Conservation (phyloP, 2,888 invertebrate species). For the Sialis lutaria region DNA sequence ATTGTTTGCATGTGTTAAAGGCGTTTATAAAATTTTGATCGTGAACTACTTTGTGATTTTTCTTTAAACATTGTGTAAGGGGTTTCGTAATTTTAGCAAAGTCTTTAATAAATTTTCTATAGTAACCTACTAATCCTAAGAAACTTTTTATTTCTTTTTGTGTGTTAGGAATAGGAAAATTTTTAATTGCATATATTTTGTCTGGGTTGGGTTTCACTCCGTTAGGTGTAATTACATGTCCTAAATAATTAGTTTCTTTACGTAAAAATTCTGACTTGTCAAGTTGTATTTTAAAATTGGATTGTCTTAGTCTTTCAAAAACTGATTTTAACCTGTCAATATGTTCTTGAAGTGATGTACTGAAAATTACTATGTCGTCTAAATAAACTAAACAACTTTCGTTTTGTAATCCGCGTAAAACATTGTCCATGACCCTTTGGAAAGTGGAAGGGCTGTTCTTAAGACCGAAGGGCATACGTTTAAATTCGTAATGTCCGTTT, state of each 20-base stretch:
- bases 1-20: no score
- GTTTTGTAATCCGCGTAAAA: slow-evolving; percentile 14
- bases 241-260: not conserved
- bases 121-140: not conserved
- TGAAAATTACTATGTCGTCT: slow-evolving; percentile 14
- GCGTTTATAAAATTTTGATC: no score
- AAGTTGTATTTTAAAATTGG: not conserved
- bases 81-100: no score
- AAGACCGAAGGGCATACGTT: slow-evolving; percentile 16
- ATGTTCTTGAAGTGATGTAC: slow-evolving; percentile 13
- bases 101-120: no score
- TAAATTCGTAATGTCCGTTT: slow-evolving; percentile 14
- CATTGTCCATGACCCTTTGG: slow-evolving; percentile 16
- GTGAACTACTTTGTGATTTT: not conserved
- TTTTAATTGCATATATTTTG: not conserved
- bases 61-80: not conserved
- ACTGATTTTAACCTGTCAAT: slow-evolving; percentile 11
- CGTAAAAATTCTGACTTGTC: not conserved
- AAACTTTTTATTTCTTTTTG: not conserved
- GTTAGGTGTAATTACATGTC: not conserved
- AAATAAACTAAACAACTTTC: slow-evolving; percentile 12
- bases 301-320: slow-evolving; percentile 9
- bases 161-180: not conserved
- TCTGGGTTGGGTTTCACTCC: slow-evolving; percentile 1
- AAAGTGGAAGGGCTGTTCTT: slow-evolving; percentile 16